Conservation (phyloP, 2,888 invertebrate genomes). For the Smittia sp. region DNA sequence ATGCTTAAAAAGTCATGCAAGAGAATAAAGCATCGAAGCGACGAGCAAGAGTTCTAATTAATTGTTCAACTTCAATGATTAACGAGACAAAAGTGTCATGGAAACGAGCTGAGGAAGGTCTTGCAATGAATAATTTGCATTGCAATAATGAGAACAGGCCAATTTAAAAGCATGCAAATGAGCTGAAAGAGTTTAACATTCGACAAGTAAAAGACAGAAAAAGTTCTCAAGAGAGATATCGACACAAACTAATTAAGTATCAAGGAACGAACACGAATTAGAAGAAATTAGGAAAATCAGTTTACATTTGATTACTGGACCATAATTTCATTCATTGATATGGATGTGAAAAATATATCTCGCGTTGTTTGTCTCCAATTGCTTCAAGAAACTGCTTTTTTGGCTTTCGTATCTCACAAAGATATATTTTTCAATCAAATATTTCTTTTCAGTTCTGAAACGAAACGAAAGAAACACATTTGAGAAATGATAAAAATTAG, state of each 20-base stretch:
- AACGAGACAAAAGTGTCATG: background rate
- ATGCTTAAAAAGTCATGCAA: too few species aligned
- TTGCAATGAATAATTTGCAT: background rate
- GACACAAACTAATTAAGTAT: background rate
- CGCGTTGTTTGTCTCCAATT: background rate
- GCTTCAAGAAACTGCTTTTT: background rate
- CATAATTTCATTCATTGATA: constrained; percentile 9
- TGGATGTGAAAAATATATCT: background rate
- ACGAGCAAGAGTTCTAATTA: too few species aligned
- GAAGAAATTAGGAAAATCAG: background rate
- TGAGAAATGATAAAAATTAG: constrained; percentile 27
- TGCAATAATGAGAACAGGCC: background rate
- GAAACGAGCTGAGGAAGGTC: background rate
- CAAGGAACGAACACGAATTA: background rate
- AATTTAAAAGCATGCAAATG: background rate
- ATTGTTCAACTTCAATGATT: too few species aligned
- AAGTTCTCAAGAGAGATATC: background rate
- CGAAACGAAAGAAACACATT: constrained; percentile 26
- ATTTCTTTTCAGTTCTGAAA: background rate
- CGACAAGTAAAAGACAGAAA: background rate
- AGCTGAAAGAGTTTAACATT: background rate
- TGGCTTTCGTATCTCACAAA: background rate
- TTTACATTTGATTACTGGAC: constrained; percentile 18
- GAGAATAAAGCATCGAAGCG: too few species aligned
- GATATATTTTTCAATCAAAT: constrained; percentile 10